Base-by-base conservation (phyloP, 2,888 invertebrate genomes). In the Sinotaia quadrata region DNA sequence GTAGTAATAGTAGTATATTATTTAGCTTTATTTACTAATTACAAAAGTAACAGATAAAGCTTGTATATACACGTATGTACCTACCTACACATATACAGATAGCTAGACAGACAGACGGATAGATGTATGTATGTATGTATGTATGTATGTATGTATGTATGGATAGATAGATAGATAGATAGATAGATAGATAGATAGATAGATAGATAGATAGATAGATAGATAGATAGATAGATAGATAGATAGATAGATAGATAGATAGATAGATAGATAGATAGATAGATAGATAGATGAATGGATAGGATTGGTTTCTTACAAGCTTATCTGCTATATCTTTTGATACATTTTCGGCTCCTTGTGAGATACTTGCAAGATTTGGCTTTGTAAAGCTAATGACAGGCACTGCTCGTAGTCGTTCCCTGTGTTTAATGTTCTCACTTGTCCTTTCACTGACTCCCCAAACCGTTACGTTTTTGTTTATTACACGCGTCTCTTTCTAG, bases 141-240 rank as follows among this genome's bases (percentile, higher is more conserved):
- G n/a, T n/a, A 24, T 15, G 49, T 15, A 49, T 18, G 18, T 49
- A 18, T n/a, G 18, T 10, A 5, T n/a, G 5, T 49, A 5, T 4
- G 5, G 24, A 24, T 21, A 51, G 51, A 51, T 10, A 51, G 51
- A 51, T 10, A 5, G 51, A 51, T 51, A 51, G 51, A 51, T n/a
- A n/a, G n/a, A n/a, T n/a, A n/a, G n/a, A n/a, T n/a, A n/a, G n/a
- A n/a, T n/a, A n/a, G n/a, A n/a, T n/a, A n/a, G n/a, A n/a, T n/a
- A n/a, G n/a, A n/a, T n/a, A n/a, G n/a, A n/a, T 51, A 51, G 51
- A 51, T 51, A 51, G 51, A 51, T 51, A 51, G 15, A 51, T 51
- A 51, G 51, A 51, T 51, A 51, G 4, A 10, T 51, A 51, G 5
- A 51, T 51, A 51, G 2, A 51, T 51, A 51, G 5, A 51, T 51